A percentile compares a stretch with the other conserved stretches of the same genome.
These are phyloP conservation scores for Apamea sordens DNA, from an alignment of 2,888 invertebrate species.

Conservation along the genomic window DNA sequence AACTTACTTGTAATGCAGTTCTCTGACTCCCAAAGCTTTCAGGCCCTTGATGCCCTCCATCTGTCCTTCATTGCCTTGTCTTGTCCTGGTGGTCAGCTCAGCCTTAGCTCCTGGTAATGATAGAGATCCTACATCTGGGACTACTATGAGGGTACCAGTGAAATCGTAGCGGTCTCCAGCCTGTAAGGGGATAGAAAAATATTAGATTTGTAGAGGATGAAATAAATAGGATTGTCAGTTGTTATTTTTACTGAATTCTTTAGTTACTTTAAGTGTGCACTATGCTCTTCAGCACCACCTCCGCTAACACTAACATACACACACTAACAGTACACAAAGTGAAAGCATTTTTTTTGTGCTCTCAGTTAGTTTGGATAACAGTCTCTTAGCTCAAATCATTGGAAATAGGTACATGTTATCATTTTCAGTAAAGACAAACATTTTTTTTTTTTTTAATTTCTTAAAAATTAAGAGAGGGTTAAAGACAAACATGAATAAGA, in stretches of 20 bases:
- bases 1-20: conserved; percentile 88
- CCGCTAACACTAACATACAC: no score
- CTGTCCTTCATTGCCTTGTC: conserved; percentile 93
- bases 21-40: conserved; percentile 91
- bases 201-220: neutral
- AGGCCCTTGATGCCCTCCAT: conserved; percentile 96
- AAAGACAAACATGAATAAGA: neutral
- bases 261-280: neutral
- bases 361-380: neutral
- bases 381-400: neutral
- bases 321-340: neutral
- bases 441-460: no score
- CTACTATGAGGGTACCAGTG: conserved; percentile 98
- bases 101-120: conserved; percentile 96
- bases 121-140: conserved; percentile 98
- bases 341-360: neutral
- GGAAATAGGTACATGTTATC: neutral
- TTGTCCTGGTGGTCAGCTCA: conserved; percentile 94
- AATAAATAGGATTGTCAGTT: neutral
- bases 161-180: conserved; percentile 96
- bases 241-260: neutral
- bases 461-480: no score
- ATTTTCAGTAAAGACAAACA: neutral
- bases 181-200: conserved; percentile 71
- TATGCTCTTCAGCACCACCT: no score